These are phyloP conservation scores for Sebastes jordani DNA, from an alignment of 2,797 vertebrate species.

Conservation along the genomic window DNA sequence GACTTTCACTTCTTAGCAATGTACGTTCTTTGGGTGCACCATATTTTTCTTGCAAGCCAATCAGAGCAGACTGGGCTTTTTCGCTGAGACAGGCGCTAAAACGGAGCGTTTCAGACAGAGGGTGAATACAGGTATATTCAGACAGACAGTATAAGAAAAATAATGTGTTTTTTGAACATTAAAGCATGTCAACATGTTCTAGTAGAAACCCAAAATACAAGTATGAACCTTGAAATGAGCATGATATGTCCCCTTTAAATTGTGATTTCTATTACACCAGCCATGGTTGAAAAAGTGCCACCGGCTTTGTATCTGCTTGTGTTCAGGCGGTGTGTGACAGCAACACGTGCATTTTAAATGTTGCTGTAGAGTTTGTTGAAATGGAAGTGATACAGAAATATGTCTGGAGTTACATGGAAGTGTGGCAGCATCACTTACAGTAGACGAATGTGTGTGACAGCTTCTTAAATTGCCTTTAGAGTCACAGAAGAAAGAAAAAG, in stretches of 20 bases:
- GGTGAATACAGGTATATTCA: too few species aligned
- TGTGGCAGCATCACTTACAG: neutral
- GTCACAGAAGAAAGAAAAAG: neutral
- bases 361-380: neutral
- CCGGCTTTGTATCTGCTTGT: neutral
- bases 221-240: too few species aligned
- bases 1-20: too few species aligned
- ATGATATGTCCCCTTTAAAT: neutral
- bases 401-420: neutral
- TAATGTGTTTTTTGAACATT: too few species aligned
- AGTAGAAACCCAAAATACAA: too few species aligned
- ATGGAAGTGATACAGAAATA: neutral
- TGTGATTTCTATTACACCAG: constrained; percentile 4
- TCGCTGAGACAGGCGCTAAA: too few species aligned
- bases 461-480: neutral
- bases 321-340: neutral
- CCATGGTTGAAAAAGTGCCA: neutral
- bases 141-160: rapidly evolving
- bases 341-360: neutral
- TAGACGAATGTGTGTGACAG: neutral
- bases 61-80: too few species aligned
- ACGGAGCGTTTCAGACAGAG: too few species aligned
- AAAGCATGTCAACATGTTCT: too few species aligned
- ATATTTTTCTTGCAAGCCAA: too few species aligned
- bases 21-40: rapidly evolving